phyloP scores from a whole-genome alignment of 2,888 invertebrate genomes.

The Lumbricus terrestris region DNA sequence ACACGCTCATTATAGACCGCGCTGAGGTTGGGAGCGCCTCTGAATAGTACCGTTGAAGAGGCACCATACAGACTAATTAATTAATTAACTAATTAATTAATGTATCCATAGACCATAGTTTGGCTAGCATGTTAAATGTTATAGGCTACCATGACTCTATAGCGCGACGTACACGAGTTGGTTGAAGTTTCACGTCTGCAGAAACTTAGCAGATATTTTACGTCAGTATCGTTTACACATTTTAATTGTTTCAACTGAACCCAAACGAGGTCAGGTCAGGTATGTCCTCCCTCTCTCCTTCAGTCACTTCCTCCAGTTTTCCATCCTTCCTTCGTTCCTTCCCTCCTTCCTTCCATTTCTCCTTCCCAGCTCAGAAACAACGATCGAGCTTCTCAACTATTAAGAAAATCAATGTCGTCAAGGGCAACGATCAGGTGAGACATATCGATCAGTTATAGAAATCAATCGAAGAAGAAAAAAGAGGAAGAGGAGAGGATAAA shows the following conservation, averaged over 20 bases:
- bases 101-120: too few species aligned
- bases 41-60: too few species aligned
- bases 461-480: neutral
- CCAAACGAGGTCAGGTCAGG: neutral
- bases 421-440: neutral
- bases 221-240: neutral
- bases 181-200: too few species aligned
- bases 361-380: neutral
- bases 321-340: too few species aligned
- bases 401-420: neutral
- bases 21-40: too few species aligned
- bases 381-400: neutral
- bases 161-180: too few species aligned
- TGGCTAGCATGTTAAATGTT: too few species aligned
- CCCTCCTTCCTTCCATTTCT: neutral
- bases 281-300: neutral
- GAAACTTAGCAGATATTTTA: neutral
- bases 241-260: neutral
- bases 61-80: too few species aligned
- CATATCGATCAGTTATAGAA: neutral
- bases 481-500: neutral
- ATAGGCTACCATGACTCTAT: too few species aligned
- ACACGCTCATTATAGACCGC: too few species aligned
- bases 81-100: too few species aligned
- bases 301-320: too few species aligned